Conservation (phyloP, 2,888 invertebrate genomes). For the Galeruca laticollis region DNA sequence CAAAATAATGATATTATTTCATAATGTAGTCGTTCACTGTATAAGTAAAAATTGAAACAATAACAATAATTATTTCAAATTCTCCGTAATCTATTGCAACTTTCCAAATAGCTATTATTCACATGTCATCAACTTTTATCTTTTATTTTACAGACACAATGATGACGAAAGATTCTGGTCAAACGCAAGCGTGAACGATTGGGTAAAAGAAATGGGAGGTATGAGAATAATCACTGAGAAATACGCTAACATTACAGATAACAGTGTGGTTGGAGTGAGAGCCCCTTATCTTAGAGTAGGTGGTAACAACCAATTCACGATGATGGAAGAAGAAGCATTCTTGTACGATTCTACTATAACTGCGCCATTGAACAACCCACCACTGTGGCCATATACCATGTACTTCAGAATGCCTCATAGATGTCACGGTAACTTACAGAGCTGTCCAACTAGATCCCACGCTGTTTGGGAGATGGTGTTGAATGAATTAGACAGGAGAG, state of each 20-base stretch:
- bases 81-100: no score
- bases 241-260: conserved; percentile 89
- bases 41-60: no score
- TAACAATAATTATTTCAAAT: no score
- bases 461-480: conserved; percentile 97
- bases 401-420: conserved; percentile 97
- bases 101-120: no score
- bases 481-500: conserved; percentile 92
- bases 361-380: conserved; percentile 89
- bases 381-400: conserved; percentile 98
- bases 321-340: conserved; percentile 97
- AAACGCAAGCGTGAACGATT: conserved; percentile 90
- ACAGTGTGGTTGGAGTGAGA: conserved; percentile 91
- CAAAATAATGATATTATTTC: no score
- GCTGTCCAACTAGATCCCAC: conserved; percentile 91
- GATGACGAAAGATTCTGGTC: conserved; percentile 94
- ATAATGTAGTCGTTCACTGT: no score
- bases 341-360: conserved; percentile 96
- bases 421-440: conserved; percentile 92
- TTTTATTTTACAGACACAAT: conserved; percentile 77
- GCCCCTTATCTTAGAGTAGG: conserved; percentile 92
- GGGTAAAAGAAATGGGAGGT: conserved; percentile 96
- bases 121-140: no score
- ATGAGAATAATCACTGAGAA: conserved; percentile 92
- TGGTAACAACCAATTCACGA: conserved; percentile 95